Base-by-base conservation (phyloP, 92 coral and sea anemone genomes). In the Epizoanthus illoricatus region DNA sequence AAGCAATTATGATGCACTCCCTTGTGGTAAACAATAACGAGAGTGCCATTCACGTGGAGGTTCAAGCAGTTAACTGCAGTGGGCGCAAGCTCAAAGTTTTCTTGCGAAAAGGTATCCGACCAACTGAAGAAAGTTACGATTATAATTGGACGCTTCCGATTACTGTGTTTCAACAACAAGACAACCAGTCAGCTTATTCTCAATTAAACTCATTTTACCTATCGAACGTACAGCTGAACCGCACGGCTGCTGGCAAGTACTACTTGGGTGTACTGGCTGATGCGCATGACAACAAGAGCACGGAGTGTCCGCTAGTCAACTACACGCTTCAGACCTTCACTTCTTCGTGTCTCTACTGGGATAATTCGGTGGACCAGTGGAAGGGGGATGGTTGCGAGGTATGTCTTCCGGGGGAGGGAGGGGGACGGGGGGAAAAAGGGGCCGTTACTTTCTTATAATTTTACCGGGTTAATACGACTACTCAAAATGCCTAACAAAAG, bases 341-440 rank as follows among this genome's bases (percentile, higher is more conserved):
- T 49, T 79, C 90, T 5, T 75, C 90, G 3, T 92, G 97, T 75
- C 76, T 70, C 4, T 92, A 87, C 81, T 90, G 97, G 97, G 79
- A 92, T 76, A 85, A 60, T 4, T 5, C 10, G 15, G 74, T 65
- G 19, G 88, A 92, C 60, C 60, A 13, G 23, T 92, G 94, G 94
- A 76, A 47, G 66, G 90, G 89, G 69, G 81, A 86, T 24, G 94
- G 94, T 36, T 92, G 94, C 75, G 94, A 92, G 88, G 97, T 92
- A 57, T 64, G 90, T 68, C 7, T 45, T n/a, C 10, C 2, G 1
- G 69, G 17, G 3, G 20, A 10, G 47, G 10, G 56, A n/a, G 20
- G 49, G 5, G 28, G 20, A 33, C 0, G 16, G 19, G 62, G 20
- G 0, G 16, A 58, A 18, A 5, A 16, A n/a, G n/a, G 49, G 55